Evolutionary conservation across 2,113 vertebrate species (phyloP), one percentile per base, ranked within the genome.

Genomic region (Perccottus glenii): DNA sequence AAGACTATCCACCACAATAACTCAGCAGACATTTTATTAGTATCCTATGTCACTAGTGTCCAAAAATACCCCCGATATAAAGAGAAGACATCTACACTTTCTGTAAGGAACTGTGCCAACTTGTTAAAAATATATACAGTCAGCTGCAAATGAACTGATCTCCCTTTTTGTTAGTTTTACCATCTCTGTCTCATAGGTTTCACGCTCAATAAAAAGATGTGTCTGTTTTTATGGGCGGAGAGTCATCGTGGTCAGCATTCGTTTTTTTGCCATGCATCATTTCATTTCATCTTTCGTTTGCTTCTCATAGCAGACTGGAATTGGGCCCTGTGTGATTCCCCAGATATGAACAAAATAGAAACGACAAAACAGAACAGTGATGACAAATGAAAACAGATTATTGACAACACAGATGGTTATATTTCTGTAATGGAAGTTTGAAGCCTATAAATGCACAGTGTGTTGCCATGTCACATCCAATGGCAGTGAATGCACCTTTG

Each of bases 221-320:
- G 80, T 69, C 74, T 86, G 61, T 81, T 85, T 78, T 80, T 80
- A 83, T 76, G 67, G 19, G 75, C 64, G 58, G 67, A 80, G 63
- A 70, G 75, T 73, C 44, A 33, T 68, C 46, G 79, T 73, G 81
- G 77, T 89, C 80, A 77, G 65, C 5, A 5, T 77, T 64, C 64
- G 77, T 73, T 73, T 67, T 69, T 48, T 55, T 50, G 82, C 57
- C 80, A 88, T 86, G 88, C 87, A 77, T 80, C 87, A 90, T 93
- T 91, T 80, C 73, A 79, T 76, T 85, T 89, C 62, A 89, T 90
- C 73, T 85, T 77, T 83, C 86, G 84, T 81, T 35, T 42, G 84
- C 72, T 71, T 87, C 77, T 84, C 75, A 57, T 75, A 73, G 70
- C 76, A 60, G 64, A 74, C 60, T 73, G 57, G 44, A 75, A 62